A percentile compares a stretch with the other conserved stretches of the same genome.
Evolutionary conservation across 2,888 invertebrate species (phyloP).

Genomic region (Dasypolia templi): DNA sequence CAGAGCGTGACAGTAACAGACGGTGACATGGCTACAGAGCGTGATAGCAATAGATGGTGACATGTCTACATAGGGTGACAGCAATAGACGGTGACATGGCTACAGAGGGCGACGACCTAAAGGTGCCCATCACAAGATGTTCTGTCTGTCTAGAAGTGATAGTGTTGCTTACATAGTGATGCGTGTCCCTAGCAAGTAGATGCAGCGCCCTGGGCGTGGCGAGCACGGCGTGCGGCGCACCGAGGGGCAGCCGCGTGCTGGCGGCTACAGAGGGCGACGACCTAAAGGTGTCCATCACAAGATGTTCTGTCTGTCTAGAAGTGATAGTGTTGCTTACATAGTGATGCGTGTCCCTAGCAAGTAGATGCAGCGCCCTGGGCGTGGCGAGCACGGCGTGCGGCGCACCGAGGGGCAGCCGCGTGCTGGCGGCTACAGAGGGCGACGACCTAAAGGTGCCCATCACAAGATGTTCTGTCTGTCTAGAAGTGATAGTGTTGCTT

Average conservation of each 20-base stretch:
- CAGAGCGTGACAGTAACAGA: not conserved
- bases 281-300: not conserved
- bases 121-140: not conserved
- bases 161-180: constrained; percentile 75
- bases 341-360: constrained; percentile 77
- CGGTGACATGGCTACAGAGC: not conserved
- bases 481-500: constrained; percentile 46
- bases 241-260: constrained; percentile 64
- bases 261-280: constrained; percentile 40
- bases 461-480: too few relatives aligned
- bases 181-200: constrained; percentile 75
- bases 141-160: not conserved
- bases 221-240: constrained; percentile 71
- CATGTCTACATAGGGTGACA: not conserved
- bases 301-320: not conserved
- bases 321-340: constrained; percentile 69
- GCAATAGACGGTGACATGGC: not conserved
- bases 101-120: not conserved
- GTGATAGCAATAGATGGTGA: too few relatives aligned
- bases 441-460: not conserved
- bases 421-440: constrained; percentile 58
- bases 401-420: constrained; percentile 63
- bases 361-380: constrained; percentile 72
- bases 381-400: constrained; percentile 74
- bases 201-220: constrained; percentile 73